Evolutionary conservation across 2,888 invertebrate species (phyloP).

Genomic region (Conchocele bisecta): DNA sequence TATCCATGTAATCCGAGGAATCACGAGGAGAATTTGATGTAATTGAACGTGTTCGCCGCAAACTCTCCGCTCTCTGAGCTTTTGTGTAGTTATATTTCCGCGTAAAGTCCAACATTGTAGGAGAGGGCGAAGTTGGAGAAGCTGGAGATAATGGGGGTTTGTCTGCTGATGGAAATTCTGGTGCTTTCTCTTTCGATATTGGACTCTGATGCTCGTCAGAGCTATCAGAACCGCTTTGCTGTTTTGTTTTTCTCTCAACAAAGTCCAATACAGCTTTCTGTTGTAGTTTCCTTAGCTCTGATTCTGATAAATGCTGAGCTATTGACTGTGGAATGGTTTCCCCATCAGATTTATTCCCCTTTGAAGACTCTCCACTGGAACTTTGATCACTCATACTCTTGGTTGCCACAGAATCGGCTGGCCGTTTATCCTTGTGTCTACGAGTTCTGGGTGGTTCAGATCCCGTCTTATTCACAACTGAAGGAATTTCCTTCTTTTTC

Average conservation of each 20-base stretch:
- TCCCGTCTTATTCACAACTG: constrained; percentile 61
- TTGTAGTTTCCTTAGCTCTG: constrained; percentile 91
- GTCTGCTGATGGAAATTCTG: constrained; percentile 28
- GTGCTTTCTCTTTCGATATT: constrained; percentile 8
- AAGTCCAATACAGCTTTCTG: constrained; percentile 92
- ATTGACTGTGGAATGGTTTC: constrained; percentile 32
- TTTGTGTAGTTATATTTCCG: constrained; percentile 63
- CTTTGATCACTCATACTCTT: constrained; percentile 37
- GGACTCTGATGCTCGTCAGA: constrained; percentile 43
- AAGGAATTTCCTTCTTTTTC: constrained; percentile 40
- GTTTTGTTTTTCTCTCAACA: constrained; percentile 87
- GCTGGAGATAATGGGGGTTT: constrained; percentile 9
- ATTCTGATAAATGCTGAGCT: constrained; percentile 75
- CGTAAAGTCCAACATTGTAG: constrained; percentile 40
- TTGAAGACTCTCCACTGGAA: constrained; percentile 57
- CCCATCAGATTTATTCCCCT: constrained; percentile 57
- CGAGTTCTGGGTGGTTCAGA: constrained; percentile 69
- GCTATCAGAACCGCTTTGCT: constrained; percentile 26
- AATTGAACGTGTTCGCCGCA: constrained; percentile 70
- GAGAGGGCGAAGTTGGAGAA: constrained; percentile 10
- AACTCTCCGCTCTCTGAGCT: constrained; percentile 69
- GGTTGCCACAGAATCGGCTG: constrained; percentile 10
- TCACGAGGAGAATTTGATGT: constrained; percentile 65
- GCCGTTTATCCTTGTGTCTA: constrained; percentile 28
- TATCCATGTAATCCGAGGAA: constrained; percentile 71